Evolutionary conservation across 2,888 invertebrate genomes (phyloP).

Genomic region (Ophioninae sp.): DNA sequence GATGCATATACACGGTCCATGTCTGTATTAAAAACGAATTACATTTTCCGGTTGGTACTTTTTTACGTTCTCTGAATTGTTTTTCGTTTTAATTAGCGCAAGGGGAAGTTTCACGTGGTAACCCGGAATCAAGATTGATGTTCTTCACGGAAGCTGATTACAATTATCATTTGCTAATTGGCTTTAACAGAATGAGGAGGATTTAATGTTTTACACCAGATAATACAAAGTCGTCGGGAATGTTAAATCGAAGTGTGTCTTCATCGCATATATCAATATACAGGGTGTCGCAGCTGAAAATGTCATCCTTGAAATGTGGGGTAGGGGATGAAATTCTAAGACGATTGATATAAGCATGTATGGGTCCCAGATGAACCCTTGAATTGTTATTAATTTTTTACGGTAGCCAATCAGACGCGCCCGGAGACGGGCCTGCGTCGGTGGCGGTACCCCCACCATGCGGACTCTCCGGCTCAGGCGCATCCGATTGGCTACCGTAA

Average conservation of each 20-base stretch:
- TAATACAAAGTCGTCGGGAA: background rate
- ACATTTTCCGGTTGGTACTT: background rate
- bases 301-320: no score
- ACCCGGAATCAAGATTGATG: background rate
- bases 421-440: no score
- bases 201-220: background rate
- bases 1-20: background rate
- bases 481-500: no score
- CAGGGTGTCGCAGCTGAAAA: no score
- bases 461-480: no score
- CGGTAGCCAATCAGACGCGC: no score
- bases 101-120: background rate
- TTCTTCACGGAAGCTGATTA: background rate
- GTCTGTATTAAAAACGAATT: background rate
- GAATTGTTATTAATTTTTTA: no score
- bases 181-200: background rate
- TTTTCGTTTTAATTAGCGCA: background rate
- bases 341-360: no score
- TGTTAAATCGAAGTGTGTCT: constrained; percentile 5
- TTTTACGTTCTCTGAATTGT: background rate
- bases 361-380: no score
- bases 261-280: no score
- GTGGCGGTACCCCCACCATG: no score
- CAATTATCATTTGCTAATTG: background rate
- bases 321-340: no score